A percentile compares a stretch with the other conserved stretches of the same genome.
These are phyloP conservation scores for Neodiprion lecontei DNA, from an alignment of 1,140 invertebrate species.

Conservation along the genomic window DNA sequence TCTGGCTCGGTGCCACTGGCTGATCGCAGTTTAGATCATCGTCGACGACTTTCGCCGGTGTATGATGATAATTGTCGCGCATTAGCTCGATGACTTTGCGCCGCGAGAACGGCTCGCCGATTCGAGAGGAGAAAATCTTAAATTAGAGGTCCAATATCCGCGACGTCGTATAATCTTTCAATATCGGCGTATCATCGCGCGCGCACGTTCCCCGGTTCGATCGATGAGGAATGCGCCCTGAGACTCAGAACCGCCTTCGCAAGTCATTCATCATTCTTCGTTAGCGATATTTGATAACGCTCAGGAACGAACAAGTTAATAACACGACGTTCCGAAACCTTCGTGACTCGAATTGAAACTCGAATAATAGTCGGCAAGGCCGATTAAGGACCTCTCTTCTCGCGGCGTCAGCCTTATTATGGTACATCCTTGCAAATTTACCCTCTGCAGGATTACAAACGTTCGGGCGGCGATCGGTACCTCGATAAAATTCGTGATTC, in stretches of 20 bases:
- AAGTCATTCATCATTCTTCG: not conserved
- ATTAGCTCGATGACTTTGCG: too few relatives aligned
- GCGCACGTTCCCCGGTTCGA: not conserved
- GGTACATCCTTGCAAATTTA: too few relatives aligned
- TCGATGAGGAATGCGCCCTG: not conserved
- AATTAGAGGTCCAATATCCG: not conserved
- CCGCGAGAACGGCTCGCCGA: not conserved
- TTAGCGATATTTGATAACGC: not conserved
- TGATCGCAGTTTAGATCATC: not conserved
- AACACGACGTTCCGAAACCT: not conserved
- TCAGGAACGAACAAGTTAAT: not conserved
- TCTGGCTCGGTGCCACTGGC: not conserved
- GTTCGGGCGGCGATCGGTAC: too few relatives aligned
- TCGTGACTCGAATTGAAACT: not conserved
- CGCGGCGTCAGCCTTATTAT: too few relatives aligned
- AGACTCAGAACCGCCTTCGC: not conserved
- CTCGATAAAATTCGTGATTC: too few relatives aligned
- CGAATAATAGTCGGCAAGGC: too few relatives aligned
- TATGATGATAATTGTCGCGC: too few relatives aligned
- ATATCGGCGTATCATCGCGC: not conserved
- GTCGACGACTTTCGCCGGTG: not conserved
- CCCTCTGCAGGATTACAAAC: too few relatives aligned
- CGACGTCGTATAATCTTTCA: slow-evolving; percentile 1
- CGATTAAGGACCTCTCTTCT: too few relatives aligned
- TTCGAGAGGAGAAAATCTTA: slow-evolving; percentile 15